Evolutionary conservation across 2,888 invertebrate species (phyloP), one percentile per base, ranked within the genome.

Genomic region (Macaria notata): DNA sequence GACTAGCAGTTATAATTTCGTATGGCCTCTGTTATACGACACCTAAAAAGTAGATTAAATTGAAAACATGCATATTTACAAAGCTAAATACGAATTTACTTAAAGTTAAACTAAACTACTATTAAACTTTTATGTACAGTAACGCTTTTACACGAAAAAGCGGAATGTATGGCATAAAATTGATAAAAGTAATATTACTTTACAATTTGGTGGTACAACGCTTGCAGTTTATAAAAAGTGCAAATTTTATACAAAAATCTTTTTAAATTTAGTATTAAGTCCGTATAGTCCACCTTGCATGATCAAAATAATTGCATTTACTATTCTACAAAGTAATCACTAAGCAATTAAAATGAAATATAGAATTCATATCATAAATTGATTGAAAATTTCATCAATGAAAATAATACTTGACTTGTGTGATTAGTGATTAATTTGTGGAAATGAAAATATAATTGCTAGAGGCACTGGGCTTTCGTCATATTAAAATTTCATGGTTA

Each of bases 1-100:
- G 83, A 82, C 83, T 83, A 83, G 79, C 70, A 65, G 70, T 67
- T 77, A 66, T 76, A 78, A 78, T 80, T 75, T 59, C 54, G 76
- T 86, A 87, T 88, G 88, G 88, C 88, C 80, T 83, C 84, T 73
- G 70, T 71, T 68, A 44, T 44, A 50, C 30, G 43, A 43, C 9
- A 49, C 63, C 66, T 59, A 64, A 65, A 52, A 68, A 55, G 29
- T 43, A 43, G n/a, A 19, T 19, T 19, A 19, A 50, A 38, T 3
- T 1, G 19, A 49, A 64, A 70, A 61, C 65, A 60, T 38, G 66
- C 61, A 46, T 73, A 71, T 71, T 62, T 72, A 76, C 75, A 76
- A 73, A 71, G 73, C 72, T 30, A 58, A 53, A 60, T 53, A 51
- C 9, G 9, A 41, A 8, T 42, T 54, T 61, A 49, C 47, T 54